Percentiles rank a stretch among this genome's conserved stretches.
Conservation (phyloP, 2,888 invertebrate species). For the Amphiduros pacificus region DNA sequence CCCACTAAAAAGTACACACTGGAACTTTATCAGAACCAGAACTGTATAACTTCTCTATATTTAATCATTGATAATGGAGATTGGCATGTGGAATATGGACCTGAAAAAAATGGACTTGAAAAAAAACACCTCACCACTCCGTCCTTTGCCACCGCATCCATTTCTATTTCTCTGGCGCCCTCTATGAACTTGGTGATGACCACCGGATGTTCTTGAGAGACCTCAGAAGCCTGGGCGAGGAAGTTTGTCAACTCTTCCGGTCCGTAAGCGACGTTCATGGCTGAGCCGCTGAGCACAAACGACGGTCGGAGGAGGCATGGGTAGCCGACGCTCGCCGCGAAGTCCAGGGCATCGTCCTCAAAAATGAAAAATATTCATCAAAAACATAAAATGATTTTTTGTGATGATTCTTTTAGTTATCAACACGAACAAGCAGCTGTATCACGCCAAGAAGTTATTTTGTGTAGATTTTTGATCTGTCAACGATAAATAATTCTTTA, state of each 20-base stretch:
- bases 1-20: too few relatives aligned
- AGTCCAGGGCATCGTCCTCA: conserved; percentile 47
- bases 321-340: conserved; percentile 54
- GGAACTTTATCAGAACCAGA: too few relatives aligned
- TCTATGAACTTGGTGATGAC: conserved; percentile 51
- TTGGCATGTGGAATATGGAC: too few relatives aligned
- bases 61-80: too few relatives aligned
- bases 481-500: too few relatives aligned
- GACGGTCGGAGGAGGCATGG: conserved; percentile 49
- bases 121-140: conserved; percentile 41
- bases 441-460: too few relatives aligned
- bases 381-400: too few relatives aligned
- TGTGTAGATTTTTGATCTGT: too few relatives aligned
- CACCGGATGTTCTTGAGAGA: conserved; percentile 46
- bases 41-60: too few relatives aligned
- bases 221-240: conserved; percentile 40
- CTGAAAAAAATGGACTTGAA: too few relatives aligned
- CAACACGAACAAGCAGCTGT: too few relatives aligned
- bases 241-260: conserved; percentile 38
- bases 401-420: too few relatives aligned
- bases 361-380: not conserved
- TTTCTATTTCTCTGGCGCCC: conserved; percentile 46
- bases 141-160: conserved; percentile 48
- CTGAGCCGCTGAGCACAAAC: conserved; percentile 49
- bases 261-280: conserved; percentile 53